Base-by-base conservation (phyloP, 2,888 invertebrate species). In the Coecobrya sp. region DNA sequence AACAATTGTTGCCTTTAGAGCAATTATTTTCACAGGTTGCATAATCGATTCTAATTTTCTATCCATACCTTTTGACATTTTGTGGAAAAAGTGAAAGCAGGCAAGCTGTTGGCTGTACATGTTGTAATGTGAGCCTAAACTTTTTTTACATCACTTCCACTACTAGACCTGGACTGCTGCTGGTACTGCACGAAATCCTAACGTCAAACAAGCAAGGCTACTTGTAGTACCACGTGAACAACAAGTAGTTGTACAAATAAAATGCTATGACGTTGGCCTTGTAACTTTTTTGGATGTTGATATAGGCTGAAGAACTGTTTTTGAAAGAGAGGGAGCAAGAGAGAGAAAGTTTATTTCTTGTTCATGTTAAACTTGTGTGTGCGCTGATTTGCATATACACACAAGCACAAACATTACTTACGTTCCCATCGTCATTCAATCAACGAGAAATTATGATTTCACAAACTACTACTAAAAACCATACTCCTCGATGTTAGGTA, bases 221-320 rank as follows among this genome's bases (percentile, higher is more conserved):
- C 70, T 19, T 70, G 70, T 36, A 36, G 16, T n/a, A 36, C 36
- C 76, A 49, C 19, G 0, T 0, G 49, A 76, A 76, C 76, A 76
- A 76, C 76, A 76, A 76, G 76, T 76, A 49, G 76, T 76, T 76
- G 76, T 76, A 76, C 76, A 76, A 76, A 76, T 49, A 76, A 76
- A 65, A 7, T 27, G 22, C 4, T 25, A 49, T n/a, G 8, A 11
- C 19, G 42, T 73, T 36, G 36, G 36, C 73, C 73, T 73, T 73
- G 73, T 73, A 73, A 42, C 36, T 73, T 73, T 73, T 11, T 16
- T 10, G 73, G 73, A 49, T 76, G n/a, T 76, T 45, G 73, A 45
- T 30, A 42, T 22, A n/a, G n/a, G 22, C 42, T n/a, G 4, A 1
- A 42, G 45, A 8, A 76, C 3, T n/a, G 22, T 55, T n/a, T 55